These are phyloP conservation scores for Narcine bancroftii DNA, from an alignment of 2,113 vertebrate species.

Conservation along the genomic window DNA sequence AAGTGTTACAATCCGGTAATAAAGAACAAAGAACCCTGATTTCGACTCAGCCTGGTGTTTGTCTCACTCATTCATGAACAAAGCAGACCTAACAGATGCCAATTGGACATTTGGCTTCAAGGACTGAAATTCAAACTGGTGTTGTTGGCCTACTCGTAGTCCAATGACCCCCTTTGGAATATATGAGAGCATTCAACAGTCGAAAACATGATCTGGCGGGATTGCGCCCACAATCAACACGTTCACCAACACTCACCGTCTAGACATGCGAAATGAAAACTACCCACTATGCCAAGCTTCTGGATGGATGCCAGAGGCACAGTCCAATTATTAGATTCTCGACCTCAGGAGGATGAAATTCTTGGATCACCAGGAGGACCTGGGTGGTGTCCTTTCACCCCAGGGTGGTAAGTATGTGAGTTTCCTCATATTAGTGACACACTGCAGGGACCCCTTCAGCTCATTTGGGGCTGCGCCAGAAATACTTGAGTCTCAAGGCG, in stretches of 20 bases:
- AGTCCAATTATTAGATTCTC: background rate
- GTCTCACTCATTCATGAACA: too few relatives aligned
- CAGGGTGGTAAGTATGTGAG: background rate
- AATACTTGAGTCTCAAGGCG: background rate
- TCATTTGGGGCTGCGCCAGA: conserved; percentile 1
- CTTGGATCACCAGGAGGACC: background rate
- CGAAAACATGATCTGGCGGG: conserved; percentile 8
- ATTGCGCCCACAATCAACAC: background rate
- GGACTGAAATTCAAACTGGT: background rate
- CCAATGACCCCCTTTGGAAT: background rate
- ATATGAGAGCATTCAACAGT: background rate
- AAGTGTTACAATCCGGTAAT: too few relatives aligned
- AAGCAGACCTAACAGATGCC: too few relatives aligned
- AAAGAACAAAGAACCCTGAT: too few relatives aligned
- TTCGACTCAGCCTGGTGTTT: too few relatives aligned
- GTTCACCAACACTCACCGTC: background rate
- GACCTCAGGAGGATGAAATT: background rate
- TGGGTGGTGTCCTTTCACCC: background rate
- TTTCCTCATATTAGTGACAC: background rate
- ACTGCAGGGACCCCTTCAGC: background rate
- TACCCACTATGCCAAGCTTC: background rate
- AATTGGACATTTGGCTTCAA: background rate
- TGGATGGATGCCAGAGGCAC: background rate
- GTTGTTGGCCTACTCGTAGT: background rate
- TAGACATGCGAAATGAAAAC: conserved; percentile 27